Conservation (phyloP, 2,797 vertebrate species). For the Calcarius lapponicus region DNA sequence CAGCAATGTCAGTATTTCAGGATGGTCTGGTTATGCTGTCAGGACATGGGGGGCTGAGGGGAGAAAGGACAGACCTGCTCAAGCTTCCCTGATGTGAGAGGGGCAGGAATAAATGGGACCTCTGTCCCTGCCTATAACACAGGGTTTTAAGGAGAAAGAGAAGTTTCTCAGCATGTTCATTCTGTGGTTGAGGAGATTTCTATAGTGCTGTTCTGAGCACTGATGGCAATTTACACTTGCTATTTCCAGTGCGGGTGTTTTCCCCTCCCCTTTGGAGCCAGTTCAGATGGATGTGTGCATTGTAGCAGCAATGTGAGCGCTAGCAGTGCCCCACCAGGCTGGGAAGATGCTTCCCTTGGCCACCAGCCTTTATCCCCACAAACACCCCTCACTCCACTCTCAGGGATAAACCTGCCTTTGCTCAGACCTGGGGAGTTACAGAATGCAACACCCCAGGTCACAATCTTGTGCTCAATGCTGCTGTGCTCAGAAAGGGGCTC, state of each 20-base stretch:
- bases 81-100: background rate
- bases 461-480: background rate
- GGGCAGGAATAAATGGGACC: background rate
- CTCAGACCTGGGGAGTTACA: background rate
- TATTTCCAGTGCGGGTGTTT: background rate
- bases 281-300: background rate
- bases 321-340: background rate
- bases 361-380: background rate
- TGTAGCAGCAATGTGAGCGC: background rate
- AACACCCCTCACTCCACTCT: background rate
- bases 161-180: background rate
- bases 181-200: background rate
- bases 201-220: background rate
- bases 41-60: background rate
- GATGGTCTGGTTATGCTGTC: background rate
- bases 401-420: background rate
- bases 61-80: background rate
- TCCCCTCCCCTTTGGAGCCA: background rate
- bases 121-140: background rate
- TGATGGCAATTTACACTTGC: background rate
- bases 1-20: background rate
- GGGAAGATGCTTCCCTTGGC: background rate
- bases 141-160: background rate
- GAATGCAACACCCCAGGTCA: background rate
- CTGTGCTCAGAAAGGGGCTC: background rate